Evolutionary conservation across 2,888 invertebrate species (phyloP), one percentile per base, ranked within the genome.

Genomic region (Dicranocentrus wangi): DNA sequence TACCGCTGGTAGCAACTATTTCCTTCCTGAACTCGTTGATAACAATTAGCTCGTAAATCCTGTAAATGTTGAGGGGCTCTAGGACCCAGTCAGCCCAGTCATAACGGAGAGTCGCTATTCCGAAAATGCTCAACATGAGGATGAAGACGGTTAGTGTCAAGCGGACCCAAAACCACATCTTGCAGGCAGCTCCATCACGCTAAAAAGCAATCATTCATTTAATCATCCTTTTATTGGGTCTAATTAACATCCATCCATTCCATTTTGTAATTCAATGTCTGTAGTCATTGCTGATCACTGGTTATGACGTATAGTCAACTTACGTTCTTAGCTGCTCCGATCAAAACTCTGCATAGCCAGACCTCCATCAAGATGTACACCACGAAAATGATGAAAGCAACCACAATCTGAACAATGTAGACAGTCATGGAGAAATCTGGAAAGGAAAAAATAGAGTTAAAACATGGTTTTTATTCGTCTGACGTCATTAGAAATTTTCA

Each of bases 101-200:
- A 47, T 84, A 81, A 2, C 82, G 81, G 27, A 84, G 60, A 23
- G 84, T 81, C 10, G 73, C 73, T 19, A 84, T 84, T 73, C 81
- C 80, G 32, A 75, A 70, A 58, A 84, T 82, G 70, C 84, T 84
- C 61, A 81, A 43, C 61, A 84, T 81, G 28, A 82, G 27, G 51
- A 84, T 81, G 68, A 84, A 69, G 42, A 84, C 61, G 28, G 84
- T 82, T 17, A 84, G 63, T 17, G 72, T 71, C 21, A 84, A 76
- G 25, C 84, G 82, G 23, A 82, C 42, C 84, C 84, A 84, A 66
- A 84, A 82, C 84, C 84, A 84, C 10, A 82, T 66, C 42, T 84
- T 84, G 75, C 82, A 82, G 21, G 84, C 84, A 32, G 77, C 60
- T 51, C 84, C 81, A 27, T 84, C 84, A 27, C 84, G 78, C 84